phyloP scores from a whole-genome alignment of 1,140 invertebrate species.

The Ooceraea biroi region DNA sequence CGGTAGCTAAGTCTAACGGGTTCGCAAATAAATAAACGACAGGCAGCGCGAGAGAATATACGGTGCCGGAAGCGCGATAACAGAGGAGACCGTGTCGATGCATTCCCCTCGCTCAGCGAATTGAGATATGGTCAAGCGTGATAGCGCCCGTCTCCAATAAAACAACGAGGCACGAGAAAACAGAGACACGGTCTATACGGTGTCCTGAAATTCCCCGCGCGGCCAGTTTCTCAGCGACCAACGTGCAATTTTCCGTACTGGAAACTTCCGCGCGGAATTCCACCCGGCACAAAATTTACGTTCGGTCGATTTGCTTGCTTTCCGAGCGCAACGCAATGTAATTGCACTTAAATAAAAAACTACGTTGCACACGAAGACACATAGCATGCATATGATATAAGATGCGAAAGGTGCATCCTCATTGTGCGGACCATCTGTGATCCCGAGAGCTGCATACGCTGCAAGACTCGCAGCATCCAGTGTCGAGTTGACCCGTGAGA shows the following conservation, averaged over 20 bases:
- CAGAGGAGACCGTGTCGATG: slow-evolving; percentile 6
- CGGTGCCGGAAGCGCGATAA: slow-evolving; percentile 21
- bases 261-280: neutral
- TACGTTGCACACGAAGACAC: neutral
- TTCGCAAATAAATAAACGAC: slow-evolving; percentile 55
- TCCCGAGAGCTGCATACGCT: neutral
- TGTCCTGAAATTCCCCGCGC: neutral
- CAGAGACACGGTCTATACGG: neutral
- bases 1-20: slow-evolving; percentile 56
- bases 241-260: neutral
- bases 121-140: slow-evolving; percentile 14
- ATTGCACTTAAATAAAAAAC: neutral
- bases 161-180: neutral
- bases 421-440: slow-evolving; percentile 9
- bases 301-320: too few relatives aligned
- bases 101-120: slow-evolving; percentile 3
- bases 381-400: neutral
- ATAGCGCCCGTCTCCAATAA: slow-evolving; percentile 8
- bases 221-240: neutral
- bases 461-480: slow-evolving; percentile 26
- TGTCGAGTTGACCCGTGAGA: slow-evolving; percentile 44
- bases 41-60: neutral
- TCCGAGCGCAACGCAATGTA: too few relatives aligned
- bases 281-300: too few relatives aligned
- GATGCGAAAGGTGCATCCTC: neutral